A percentile compares a stretch with the other conserved stretches of the same genome.
Evolutionary conservation across 2,888 invertebrate species (phyloP).

Genomic region (Choristoneura rosaceana): DNA sequence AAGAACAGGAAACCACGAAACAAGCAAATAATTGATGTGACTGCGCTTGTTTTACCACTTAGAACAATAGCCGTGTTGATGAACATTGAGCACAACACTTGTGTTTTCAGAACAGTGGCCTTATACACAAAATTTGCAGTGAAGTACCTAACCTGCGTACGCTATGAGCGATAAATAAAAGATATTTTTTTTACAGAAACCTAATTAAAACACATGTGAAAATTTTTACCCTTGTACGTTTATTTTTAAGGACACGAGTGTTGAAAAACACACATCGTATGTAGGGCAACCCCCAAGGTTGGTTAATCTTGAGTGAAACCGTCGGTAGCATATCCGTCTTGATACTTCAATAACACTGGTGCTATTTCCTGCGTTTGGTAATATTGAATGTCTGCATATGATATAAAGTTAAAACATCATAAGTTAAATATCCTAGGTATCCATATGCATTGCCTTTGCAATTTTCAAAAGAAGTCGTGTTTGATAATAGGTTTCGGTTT

Average conservation of each 20-base stretch:
- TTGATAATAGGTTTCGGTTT: too few species aligned
- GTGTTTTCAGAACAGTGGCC: slow-evolving; percentile 71
- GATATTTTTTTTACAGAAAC: neutral
- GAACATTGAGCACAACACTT: slow-evolving; percentile 68
- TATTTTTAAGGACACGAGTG: slow-evolving; percentile 16
- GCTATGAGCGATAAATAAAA: slow-evolving; percentile 5
- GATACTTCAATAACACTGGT: slow-evolving; percentile 55
- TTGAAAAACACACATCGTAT: slow-evolving; percentile 57
- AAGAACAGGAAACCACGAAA: slow-evolving; percentile 60
- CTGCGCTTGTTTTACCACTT: slow-evolving; percentile 71
- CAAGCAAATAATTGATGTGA: slow-evolving; percentile 70
- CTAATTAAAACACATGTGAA: neutral
- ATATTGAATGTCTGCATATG: slow-evolving; percentile 6
- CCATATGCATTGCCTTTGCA: neutral
- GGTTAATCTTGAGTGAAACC: slow-evolving; percentile 67
- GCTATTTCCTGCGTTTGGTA: slow-evolving; percentile 53
- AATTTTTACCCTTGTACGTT: slow-evolving; percentile 4
- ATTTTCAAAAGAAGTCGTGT: neutral
- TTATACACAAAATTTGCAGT: slow-evolving; percentile 56
- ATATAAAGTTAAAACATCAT: neutral
- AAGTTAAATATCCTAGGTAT: neutral
- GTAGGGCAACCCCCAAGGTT: slow-evolving; percentile 67
- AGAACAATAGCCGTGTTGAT: slow-evolving; percentile 76
- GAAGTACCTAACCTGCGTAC: slow-evolving; percentile 10
- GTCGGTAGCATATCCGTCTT: slow-evolving; percentile 67